phyloP scores from a whole-genome alignment of 2,113 vertebrate species.

The Albula goreensis region DNA sequence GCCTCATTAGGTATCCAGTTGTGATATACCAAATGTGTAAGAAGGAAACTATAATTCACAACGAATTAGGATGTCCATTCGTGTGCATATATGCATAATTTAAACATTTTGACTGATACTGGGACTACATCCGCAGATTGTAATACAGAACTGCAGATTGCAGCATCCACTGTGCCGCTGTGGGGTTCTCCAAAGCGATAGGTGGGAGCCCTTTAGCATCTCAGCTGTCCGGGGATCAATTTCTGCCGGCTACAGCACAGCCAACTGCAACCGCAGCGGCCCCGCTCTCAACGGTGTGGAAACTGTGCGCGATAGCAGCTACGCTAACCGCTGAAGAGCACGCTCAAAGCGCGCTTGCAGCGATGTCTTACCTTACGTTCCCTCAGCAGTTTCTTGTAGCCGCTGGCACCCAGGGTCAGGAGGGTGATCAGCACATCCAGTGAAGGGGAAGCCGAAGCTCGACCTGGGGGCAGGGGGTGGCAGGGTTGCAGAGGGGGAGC shows the following conservation, averaged over 20 bases:
- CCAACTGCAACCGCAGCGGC: not conserved
- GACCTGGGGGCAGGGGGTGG: slow-evolving; percentile 67
- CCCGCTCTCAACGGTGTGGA: not conserved
- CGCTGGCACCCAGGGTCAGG: slow-evolving; percentile 84
- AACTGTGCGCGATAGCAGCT: not conserved
- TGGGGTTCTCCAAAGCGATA: not conserved
- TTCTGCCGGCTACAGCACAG: not conserved
- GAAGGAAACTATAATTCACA: too few species aligned
- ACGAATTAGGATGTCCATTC: too few species aligned
- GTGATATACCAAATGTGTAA: too few species aligned
- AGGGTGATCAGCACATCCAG: slow-evolving; percentile 94
- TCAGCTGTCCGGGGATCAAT: slow-evolving; percentile 4
- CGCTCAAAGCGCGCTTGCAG: not conserved
- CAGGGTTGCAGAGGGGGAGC: not conserved
- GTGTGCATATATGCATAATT: too few species aligned
- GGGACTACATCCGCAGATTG: not conserved
- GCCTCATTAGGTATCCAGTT: too few species aligned
- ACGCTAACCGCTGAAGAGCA: not conserved
- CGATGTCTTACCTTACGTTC: slow-evolving; percentile 85
- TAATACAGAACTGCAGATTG: not conserved
- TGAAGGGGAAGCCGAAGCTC: slow-evolving; percentile 92
- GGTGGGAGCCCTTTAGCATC: not conserved
- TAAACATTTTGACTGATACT: not conserved
- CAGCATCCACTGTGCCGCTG: not conserved
- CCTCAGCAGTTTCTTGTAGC: slow-evolving; percentile 87